Conservation (phyloP, 1,140 invertebrate species). For the Lepidurus arcticus region DNA sequence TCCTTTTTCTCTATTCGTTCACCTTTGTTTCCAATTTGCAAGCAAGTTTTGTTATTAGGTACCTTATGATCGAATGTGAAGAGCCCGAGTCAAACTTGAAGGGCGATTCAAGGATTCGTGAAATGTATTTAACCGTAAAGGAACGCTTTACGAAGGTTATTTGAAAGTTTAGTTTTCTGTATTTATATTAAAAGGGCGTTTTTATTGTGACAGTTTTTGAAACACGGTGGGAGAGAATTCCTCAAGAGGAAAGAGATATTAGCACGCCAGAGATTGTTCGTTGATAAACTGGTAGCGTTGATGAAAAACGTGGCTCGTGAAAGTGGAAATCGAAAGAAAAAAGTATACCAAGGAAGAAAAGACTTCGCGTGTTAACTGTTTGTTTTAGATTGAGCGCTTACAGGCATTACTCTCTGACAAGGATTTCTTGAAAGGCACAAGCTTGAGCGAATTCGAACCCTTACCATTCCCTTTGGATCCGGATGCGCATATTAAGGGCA, state of each 20-base stretch:
- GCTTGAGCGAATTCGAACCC: constrained; percentile 86
- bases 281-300: constrained; percentile 82
- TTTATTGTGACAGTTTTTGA: constrained; percentile 28
- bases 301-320: constrained; percentile 86
- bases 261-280: constrained; percentile 77
- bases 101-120: constrained; percentile 64
- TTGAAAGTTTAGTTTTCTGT: not conserved
- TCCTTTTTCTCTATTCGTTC: not conserved
- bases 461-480: constrained; percentile 93
- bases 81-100: constrained; percentile 58
- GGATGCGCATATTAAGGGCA: constrained; percentile 79
- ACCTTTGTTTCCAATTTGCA: constrained; percentile 27
- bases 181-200: constrained; percentile 9
- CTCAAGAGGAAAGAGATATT: constrained; percentile 26
- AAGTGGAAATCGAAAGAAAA: constrained; percentile 84
- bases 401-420: constrained; percentile 74
- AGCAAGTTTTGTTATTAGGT: constrained; percentile 47
- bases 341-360: constrained; percentile 48
- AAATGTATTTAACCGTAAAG: constrained; percentile 87
- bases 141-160: constrained; percentile 67
- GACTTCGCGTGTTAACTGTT: not conserved
- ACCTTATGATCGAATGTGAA: constrained; percentile 87
- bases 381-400: constrained; percentile 64
- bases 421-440: constrained; percentile 69
- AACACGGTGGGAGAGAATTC: constrained; percentile 32